These are phyloP conservation scores for Coreoperca whiteheadi DNA, from an alignment of 2,113 vertebrate genomes.

Conservation along the genomic window DNA sequence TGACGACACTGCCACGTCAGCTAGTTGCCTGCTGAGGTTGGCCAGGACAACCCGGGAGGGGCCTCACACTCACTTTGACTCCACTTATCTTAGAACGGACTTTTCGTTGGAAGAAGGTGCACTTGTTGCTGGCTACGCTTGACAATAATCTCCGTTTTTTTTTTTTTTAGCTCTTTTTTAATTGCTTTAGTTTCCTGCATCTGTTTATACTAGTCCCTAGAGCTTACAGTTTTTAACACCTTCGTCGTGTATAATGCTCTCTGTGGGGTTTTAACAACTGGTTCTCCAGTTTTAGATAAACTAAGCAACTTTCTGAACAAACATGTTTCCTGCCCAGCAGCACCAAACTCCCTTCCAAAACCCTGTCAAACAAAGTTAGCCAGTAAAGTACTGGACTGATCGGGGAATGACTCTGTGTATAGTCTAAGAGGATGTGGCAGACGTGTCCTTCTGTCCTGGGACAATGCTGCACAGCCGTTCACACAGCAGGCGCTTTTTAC, in stretches of 20 bases:
- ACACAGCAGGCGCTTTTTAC: conserved; percentile 27
- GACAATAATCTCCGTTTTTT: neutral
- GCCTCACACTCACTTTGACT: neutral
- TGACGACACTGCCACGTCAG: too few relatives aligned
- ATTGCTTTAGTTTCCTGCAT: too few relatives aligned
- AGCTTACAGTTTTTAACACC: neutral
- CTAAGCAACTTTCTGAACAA: neutral
- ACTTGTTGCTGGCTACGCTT: neutral
- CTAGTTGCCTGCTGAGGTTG: too few relatives aligned
- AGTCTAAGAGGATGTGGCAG: neutral
- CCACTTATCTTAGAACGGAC: too few relatives aligned
- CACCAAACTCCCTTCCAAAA: neutral
- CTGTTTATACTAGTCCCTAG: neutral
- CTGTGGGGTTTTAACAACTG: neutral
- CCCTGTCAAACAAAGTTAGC: neutral
- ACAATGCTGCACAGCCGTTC: neutral
- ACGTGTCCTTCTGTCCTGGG: neutral
- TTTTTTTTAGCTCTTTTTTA: too few relatives aligned
- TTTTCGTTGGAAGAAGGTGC: neutral
- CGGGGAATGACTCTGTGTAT: neutral
- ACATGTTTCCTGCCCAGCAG: neutral
- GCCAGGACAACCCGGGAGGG: too few relatives aligned
- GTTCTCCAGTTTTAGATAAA: neutral
- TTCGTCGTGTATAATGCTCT: neutral
- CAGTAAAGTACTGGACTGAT: neutral